Evolutionary conservation across 1,140 invertebrate species (phyloP), one percentile per base, ranked within the genome.

Genomic region (Sitobion miscanthi): DNA sequence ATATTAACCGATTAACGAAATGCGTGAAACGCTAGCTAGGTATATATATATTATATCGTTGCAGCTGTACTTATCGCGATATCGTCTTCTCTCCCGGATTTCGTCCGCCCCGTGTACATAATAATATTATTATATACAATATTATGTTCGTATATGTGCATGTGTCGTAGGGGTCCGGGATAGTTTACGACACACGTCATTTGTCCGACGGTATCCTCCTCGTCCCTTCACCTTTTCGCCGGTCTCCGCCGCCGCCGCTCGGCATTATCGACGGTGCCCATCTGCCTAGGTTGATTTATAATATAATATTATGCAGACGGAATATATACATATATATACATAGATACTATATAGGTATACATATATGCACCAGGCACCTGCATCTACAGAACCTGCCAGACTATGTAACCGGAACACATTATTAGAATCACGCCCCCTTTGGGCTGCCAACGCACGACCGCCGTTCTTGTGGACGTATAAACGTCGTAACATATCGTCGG

Each of bases 391-490:
- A 90, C 88, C 88, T 90, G 90, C 54, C 90, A 62, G 90, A 69
- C 90, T 77, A 21, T 91, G 90, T 91, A 91, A 91, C 90, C 90
- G 90, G 90, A 91, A 91, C 90, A 91, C 90, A 91, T 91, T 91
- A 91, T 91, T 91, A 69, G 90, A n/a, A 91, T 91, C 90, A 91
- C 90, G 90, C 90, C 90, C 90, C 89, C 57, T 91, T 91, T 69
- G 90, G 54, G 62, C 90, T 77, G 90, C 90, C 88, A 90, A 90
- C 88, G 45, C 88, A 87, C 52, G 23, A 62, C 14, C 52, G 52
- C 35, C 17, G 88, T 57, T 42, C n/a, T 54, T 54, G 45, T 47
- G 25, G 42, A 86, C 85, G 85, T 86, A 83, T 82, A 86, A 86
- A 86, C 87, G 35, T 57, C 25, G 52, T 54, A 42, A 38, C 52